Conservation (phyloP, 1,140 invertebrate genomes). For the Xylocopa sonorina region DNA sequence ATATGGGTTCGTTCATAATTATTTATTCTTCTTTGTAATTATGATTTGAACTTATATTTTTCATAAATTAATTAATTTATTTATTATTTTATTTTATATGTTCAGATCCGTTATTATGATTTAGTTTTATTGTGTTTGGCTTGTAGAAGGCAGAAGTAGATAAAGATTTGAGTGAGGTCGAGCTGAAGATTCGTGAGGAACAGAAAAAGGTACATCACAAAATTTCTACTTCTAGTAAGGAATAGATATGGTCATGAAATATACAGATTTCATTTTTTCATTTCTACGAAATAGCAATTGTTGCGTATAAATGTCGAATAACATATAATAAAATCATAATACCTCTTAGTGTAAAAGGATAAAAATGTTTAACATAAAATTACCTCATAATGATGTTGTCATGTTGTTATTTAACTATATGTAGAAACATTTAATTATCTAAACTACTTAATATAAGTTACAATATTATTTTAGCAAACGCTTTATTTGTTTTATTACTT, state of each 20-base stretch:
- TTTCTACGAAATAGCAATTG: constrained; percentile 6
- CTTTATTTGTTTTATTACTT: constrained; percentile 29
- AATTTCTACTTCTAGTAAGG: constrained; percentile 58
- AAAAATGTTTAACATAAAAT: background rate
- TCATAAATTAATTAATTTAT: constrained; percentile 56
- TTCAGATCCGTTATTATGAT: constrained; percentile 63
- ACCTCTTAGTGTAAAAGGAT: background rate
- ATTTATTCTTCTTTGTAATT: constrained; percentile 23
- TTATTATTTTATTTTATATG: constrained; percentile 56
- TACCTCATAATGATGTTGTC: background rate
- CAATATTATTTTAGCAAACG: constrained; percentile 20
- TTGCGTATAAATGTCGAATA: background rate
- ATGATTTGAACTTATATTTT: background rate
- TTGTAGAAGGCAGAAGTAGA: constrained; percentile 86
- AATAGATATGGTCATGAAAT: constrained; percentile 27
- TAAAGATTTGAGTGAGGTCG: constrained; percentile 85
- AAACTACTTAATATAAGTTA: no score
- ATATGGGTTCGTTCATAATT: background rate
- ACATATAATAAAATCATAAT: background rate
- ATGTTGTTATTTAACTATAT: background rate
- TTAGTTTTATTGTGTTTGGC: constrained; percentile 79
- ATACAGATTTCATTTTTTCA: constrained; percentile 19
- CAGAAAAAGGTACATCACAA: constrained; percentile 83
- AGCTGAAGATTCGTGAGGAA: constrained; percentile 85
- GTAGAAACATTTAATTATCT: no score